Evolutionary conservation across 2,888 invertebrate genomes (phyloP), one percentile per base, ranked within the genome.

Genomic region (Himalopsyche japonica): DNA sequence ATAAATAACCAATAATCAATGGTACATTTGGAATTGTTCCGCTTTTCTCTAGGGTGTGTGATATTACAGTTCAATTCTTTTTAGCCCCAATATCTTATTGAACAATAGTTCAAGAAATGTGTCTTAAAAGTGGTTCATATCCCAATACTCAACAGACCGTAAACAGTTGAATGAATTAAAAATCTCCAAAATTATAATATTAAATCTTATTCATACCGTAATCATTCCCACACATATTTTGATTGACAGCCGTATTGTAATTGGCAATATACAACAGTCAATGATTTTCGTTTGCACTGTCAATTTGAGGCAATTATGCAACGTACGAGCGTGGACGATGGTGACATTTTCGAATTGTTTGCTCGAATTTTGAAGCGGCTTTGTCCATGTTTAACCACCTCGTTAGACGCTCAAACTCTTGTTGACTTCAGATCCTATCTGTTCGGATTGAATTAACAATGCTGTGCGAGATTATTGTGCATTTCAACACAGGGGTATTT

Each of bases 291-390:
- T 85, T 85, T 85, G 81, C 47, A 0, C 47, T 37, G 15, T 24
- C 82, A 84, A 86, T 86, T 86, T 79, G 80, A 30, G 24, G 30
- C 79, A 83, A 86, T 86, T 86, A 86, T 79, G 64, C 49, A 81
- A 79, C 37, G 76, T 27, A 24, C 70, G 43, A 76, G 70, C 82
- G 43, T 20, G 76, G 48, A 30, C 57, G 70, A 77, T 78, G 81
- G 81, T 82, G 85, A 81, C 81, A 83, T 81, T 84, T 84, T 78
- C 47, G 47, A 32, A 24, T 77, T 83, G 82, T 86, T 81, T 84
- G 81, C 84, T 57, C 79, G 34, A 47, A 81, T 82, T 84, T 84
- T 82, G 84, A 79, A 49, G 64, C 79, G 43, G 79, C 82, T 82
- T 86, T 86, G 84, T 86, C 64, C 48, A 24, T 86, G 80, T 86